These are phyloP conservation scores for Globia sparganii DNA, from an alignment of 2,888 invertebrate species.

Conservation along the genomic window DNA sequence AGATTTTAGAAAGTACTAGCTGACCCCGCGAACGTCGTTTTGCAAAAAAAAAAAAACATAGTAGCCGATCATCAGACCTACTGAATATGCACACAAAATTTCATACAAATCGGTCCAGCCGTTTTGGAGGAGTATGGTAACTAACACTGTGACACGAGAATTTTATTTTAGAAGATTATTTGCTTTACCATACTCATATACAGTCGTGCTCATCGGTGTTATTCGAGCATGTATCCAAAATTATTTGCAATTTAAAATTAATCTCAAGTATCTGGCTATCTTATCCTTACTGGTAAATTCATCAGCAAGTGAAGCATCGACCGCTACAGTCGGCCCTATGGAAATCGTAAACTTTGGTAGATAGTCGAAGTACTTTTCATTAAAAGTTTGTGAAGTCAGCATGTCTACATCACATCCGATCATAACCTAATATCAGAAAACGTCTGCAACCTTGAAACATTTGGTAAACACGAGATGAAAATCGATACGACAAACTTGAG, in stretches of 20 bases:
- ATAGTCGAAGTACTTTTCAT: neutral
- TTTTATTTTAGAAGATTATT: no score
- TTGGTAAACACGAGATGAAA: constrained; percentile 88
- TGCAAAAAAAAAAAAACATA: no score
- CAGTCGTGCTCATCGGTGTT: neutral
- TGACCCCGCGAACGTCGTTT: no score
- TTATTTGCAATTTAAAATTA: neutral
- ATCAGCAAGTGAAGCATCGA: neutral
- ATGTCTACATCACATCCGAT: constrained; percentile 24
- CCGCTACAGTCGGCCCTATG: neutral
- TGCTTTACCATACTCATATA: neutral
- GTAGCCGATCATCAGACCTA: no score
- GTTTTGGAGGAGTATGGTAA: no score
- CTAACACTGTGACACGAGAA: no score
- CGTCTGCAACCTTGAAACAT: constrained; percentile 86
- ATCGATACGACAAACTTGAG: constrained; percentile 88
- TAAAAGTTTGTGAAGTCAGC: constrained; percentile 26
- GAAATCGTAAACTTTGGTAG: neutral
- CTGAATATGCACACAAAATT: no score
- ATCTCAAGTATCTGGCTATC: neutral
- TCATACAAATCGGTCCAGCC: no score
- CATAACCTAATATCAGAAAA: constrained; percentile 56
- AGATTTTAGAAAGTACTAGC: neutral
- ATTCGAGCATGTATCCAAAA: neutral
- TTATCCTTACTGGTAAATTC: neutral